Percentiles rank a stretch among this genome's conserved stretches.
Evolutionary conservation across 2,888 invertebrate genomes (phyloP).

Genomic region (Platycheirus rosarum): DNA sequence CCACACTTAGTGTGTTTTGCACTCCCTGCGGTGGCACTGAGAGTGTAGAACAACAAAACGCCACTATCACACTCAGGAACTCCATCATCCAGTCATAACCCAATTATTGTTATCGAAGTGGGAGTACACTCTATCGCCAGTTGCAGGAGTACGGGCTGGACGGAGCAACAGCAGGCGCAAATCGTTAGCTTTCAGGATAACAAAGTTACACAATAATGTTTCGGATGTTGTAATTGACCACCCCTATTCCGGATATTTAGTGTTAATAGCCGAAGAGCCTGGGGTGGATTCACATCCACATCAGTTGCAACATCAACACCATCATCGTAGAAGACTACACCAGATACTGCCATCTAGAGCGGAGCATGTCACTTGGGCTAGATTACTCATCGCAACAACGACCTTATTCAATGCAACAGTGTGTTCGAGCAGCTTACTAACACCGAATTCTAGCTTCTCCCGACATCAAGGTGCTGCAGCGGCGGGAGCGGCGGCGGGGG

Average conservation of each 20-base stretch:
- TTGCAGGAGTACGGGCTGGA: conserved; percentile 49
- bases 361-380: conserved; percentile 75
- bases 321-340: conserved; percentile 18
- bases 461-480: conserved; percentile 39
- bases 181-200: conserved; percentile 76
- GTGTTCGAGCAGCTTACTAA: conserved; percentile 40
- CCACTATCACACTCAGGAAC: conserved; percentile 51
- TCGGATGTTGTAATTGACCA: conserved; percentile 76
- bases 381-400: conserved; percentile 72
- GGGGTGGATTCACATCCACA: conserved; percentile 73
- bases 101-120: conserved; percentile 67
- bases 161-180: conserved; percentile 71
- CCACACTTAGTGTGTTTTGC: conserved; percentile 18
- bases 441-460: conserved; percentile 53
- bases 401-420: conserved; percentile 73
- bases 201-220: conserved; percentile 77
- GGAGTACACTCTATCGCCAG: conserved; percentile 44
- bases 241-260: conserved; percentile 74
- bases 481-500: too few species aligned
- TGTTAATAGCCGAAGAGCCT: conserved; percentile 63
- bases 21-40: conserved; percentile 54
- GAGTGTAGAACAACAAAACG: conserved; percentile 65
- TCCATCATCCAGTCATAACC: conserved; percentile 68
- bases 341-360: conserved; percentile 41
- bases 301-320: conserved; percentile 47